A percentile compares a stretch with the other conserved stretches of the same genome.
Conservation (phyloP, 2,113 vertebrate species). For the Elgaria multicarinata region DNA sequence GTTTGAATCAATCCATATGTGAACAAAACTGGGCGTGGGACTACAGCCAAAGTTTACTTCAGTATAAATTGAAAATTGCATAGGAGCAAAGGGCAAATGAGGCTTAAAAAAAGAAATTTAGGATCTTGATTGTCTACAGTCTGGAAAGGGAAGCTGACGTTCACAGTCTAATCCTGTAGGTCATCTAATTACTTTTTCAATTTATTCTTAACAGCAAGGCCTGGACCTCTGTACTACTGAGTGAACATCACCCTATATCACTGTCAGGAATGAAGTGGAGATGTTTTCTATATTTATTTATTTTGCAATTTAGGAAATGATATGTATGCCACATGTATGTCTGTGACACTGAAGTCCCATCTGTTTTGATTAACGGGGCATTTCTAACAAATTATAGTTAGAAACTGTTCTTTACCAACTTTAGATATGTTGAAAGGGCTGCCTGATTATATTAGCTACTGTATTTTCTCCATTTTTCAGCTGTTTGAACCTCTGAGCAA, state of each 20-base stretch:
- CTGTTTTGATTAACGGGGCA: neutral
- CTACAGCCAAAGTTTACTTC: neutral
- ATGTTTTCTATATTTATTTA: neutral
- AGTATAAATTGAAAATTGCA: neutral
- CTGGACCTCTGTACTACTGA: neutral
- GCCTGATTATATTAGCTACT: neutral
- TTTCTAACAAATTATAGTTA: neutral
- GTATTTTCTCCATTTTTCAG: neutral
- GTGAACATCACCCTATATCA: neutral
- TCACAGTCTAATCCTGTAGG: neutral
- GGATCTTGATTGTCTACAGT: neutral
- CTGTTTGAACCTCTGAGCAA: neutral
- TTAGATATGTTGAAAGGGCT: neutral
- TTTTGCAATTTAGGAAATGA: neutral
- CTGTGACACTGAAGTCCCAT: neutral
- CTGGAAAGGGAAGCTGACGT: neutral
- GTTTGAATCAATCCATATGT: neutral
- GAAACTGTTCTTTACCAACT: neutral
- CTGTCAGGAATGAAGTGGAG: neutral
- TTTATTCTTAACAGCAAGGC: neutral
- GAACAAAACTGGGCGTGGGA: neutral
- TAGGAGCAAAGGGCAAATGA: neutral
- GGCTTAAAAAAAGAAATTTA: neutral
- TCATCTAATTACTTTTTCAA: slow-evolving; percentile 15
- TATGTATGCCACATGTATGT: neutral